These are phyloP conservation scores for Gallinago undulata DNA, from an alignment of 2,113 vertebrate species.

Conservation along the genomic window DNA sequence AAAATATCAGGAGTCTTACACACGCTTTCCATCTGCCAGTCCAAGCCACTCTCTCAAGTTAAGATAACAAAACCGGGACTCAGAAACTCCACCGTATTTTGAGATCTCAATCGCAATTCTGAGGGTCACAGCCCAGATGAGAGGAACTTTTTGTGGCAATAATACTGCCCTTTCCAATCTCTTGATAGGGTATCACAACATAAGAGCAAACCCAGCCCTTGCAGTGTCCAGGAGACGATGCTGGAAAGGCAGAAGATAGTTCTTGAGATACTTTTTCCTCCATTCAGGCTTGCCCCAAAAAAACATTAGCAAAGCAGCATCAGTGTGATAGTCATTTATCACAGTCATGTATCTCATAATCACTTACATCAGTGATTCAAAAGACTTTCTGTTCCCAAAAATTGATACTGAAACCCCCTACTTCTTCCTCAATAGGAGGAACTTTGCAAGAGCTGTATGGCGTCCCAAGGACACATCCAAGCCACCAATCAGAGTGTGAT, in stretches of 20 bases:
- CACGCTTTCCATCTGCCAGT: background rate
- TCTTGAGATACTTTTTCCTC: background rate
- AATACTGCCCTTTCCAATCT: background rate
- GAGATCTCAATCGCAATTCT: background rate
- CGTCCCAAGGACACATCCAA: rapidly evolving
- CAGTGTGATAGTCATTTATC: background rate
- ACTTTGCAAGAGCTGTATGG: background rate
- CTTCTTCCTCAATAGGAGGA: background rate
- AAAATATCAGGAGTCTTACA: rapidly evolving
- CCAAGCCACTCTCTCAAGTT: background rate
- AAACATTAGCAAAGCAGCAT: rapidly evolving
- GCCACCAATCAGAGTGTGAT: background rate
- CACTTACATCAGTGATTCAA: background rate
- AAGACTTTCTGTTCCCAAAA: background rate
- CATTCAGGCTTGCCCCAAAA: background rate
- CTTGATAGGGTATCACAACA: background rate
- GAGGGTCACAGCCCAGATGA: background rate
- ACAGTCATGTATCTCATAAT: background rate
- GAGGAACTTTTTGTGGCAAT: background rate
- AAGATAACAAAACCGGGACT: background rate
- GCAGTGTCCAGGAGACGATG: background rate
- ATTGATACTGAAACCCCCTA: background rate
- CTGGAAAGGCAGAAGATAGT: background rate
- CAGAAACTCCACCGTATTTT: rapidly evolving
- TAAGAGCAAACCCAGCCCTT: background rate